These are phyloP conservation scores for Numida meleagris DNA, from an alignment of 2,113 vertebrate species.

Conservation along the genomic window DNA sequence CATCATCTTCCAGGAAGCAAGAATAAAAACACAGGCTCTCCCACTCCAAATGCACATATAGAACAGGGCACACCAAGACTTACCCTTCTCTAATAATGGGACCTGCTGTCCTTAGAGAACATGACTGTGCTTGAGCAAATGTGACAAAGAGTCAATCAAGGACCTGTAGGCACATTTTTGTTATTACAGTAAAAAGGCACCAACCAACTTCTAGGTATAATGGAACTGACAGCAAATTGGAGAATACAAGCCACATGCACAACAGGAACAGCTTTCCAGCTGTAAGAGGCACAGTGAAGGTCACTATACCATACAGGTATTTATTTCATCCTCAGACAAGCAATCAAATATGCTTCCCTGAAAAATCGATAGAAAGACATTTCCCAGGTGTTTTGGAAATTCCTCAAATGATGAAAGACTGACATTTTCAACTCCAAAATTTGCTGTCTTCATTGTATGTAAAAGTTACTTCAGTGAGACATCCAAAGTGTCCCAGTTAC, in stretches of 20 bases:
- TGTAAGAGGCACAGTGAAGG: background rate
- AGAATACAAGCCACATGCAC: background rate
- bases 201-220: background rate
- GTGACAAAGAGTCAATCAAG: background rate
- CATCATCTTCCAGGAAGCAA: background rate
- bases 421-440: background rate
- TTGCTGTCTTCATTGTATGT: background rate
- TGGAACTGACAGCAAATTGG: background rate
- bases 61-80: background rate
- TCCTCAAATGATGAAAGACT: background rate
- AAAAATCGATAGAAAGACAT: background rate
- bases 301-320: background rate
- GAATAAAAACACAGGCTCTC: background rate
- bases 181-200: constrained; percentile 25
- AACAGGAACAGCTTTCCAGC: background rate
- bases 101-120: background rate
- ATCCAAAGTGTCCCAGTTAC: background rate
- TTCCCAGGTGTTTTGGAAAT: constrained; percentile 1
- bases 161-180: background rate
- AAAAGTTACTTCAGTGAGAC: background rate
- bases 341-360: background rate
- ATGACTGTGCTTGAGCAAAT: background rate
- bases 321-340: constrained; percentile 4
- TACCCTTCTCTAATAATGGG: background rate
- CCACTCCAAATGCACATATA: background rate